Percentiles rank a stretch among this genome's conserved stretches.
phyloP scores from a whole-genome alignment of 2,888 invertebrate species.

The Xestia ashworthii region DNA sequence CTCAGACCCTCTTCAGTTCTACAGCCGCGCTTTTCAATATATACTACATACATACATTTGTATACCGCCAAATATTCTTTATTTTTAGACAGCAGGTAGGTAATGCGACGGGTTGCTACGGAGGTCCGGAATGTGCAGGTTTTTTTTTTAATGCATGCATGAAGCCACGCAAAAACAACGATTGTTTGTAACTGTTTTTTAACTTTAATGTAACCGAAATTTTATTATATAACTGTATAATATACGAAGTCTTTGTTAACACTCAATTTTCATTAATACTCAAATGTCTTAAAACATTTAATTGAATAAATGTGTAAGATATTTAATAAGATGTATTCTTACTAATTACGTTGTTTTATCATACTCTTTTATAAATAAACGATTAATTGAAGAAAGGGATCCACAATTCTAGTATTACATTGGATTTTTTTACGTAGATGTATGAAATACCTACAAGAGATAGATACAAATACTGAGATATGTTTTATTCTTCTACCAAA shows the following conservation, averaged over 20 bases:
- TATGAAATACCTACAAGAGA: not conserved
- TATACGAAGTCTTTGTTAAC: not conserved
- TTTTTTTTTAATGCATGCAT: conserved; percentile 11
- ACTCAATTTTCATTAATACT: not conserved
- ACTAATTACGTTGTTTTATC: not conserved
- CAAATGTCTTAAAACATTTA: not conserved
- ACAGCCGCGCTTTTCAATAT: conserved; percentile 29
- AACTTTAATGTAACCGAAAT: not conserved
- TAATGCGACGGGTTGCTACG: not conserved
- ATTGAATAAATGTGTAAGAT: not conserved
- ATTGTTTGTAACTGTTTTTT: not conserved
- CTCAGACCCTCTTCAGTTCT: conserved; percentile 13
- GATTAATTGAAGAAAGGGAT: not conserved
- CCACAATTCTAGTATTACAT: not conserved
- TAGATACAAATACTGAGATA: not conserved
- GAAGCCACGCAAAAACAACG: not conserved
- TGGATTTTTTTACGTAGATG: not conserved
- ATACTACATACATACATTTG: not conserved
- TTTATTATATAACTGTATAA: not conserved
- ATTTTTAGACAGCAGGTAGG: conserved; percentile 2
- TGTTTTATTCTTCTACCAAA: not conserved
- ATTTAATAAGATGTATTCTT: not conserved
- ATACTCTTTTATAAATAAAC: not conserved
- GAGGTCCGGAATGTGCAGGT: not conserved
- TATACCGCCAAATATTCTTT: not conserved